These are phyloP conservation scores for Monopterus albus DNA, from an alignment of 2,113 vertebrate genomes.

Conservation along the genomic window DNA sequence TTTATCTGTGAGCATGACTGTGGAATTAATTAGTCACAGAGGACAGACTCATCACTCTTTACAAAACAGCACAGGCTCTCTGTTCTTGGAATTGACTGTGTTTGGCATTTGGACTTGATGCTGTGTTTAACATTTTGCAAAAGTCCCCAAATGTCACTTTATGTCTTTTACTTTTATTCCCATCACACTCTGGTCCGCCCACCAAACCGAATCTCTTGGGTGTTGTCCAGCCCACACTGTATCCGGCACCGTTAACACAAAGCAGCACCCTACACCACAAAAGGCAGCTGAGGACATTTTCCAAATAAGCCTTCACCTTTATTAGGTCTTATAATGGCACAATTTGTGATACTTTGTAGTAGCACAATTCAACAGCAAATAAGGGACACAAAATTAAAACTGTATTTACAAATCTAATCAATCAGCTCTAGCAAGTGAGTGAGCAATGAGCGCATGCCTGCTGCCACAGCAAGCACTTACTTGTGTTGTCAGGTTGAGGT, in stretches of 20 bases:
- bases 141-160: slow-evolving; percentile 31
- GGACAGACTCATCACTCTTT: slow-evolving; percentile 9
- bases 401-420: slow-evolving; percentile 27
- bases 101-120: slow-evolving; percentile 46
- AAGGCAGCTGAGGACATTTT: slow-evolving; percentile 3
- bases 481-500: slow-evolving; percentile 16
- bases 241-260: slow-evolving; percentile 11
- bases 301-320: not conserved
- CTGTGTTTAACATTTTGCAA: slow-evolving; percentile 37
- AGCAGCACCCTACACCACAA: not conserved
- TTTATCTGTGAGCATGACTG: slow-evolving; percentile 24
- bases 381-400: slow-evolving; percentile 13
- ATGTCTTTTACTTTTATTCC: slow-evolving; percentile 23
- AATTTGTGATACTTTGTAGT: not conserved
- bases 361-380: slow-evolving; percentile 12
- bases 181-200: slow-evolving; percentile 19
- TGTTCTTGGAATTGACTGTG: slow-evolving; percentile 44
- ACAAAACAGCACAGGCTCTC: not conserved
- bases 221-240: slow-evolving; percentile 13
- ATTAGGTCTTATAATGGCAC: not conserved
- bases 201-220: slow-evolving; percentile 11
- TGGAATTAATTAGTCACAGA: slow-evolving; percentile 30
- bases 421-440: slow-evolving; percentile 24
- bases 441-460: slow-evolving; percentile 18
- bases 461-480: slow-evolving; percentile 18